Base-by-base conservation (phyloP, 2,113 vertebrate genomes). In the Crotalus viridis region DNA sequence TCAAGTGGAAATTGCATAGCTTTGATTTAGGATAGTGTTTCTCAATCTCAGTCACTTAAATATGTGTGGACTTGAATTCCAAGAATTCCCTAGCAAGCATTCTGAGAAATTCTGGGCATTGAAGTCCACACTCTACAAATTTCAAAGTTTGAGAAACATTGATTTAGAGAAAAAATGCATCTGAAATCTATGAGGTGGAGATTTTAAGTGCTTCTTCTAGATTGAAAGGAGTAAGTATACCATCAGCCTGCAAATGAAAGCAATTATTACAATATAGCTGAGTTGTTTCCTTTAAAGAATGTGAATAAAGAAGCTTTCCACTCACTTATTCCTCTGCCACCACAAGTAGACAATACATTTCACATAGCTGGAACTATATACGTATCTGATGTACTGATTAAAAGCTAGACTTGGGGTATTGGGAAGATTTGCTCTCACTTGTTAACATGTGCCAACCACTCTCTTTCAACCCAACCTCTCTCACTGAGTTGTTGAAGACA, bases 251-350 rank as follows among this genome's bases (percentile, higher is more conserved):
- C 86, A 69, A 69, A 5, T 88, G 85, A 88, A 88, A 69, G 91
- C 86, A 69, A 51, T 87, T 69, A 69, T 88, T 59, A 88, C 21
- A 69, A 69, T 88, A 51, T 69, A 51, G 57, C 46, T 69, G 57
- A 52, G 33, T 43, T 7, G n/a, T 69, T 87, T 92, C n/a, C 88
- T 87, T 91, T 87, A 64, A 91, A 59, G 21, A 89, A 87, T 64
- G 85, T 92, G 91, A 61, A 88, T 48, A 69, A 88, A 69, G 59
- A 59, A 39, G 28, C 33, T 61, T 51, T 51, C 59, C 86, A 19
- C 19, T 92, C 57, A 43, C 39, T 39, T 88, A 69, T 69, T 22
- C 39, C 17, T 39, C 15, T 69, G 21, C n/a, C 59, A 69, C 59
- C 56, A 64, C 19, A 64, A 26, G 17, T 33, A 10, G 15, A 86